Evolutionary conservation across 2,797 vertebrate species (phyloP).

Genomic region (Alauda arvensis): DNA sequence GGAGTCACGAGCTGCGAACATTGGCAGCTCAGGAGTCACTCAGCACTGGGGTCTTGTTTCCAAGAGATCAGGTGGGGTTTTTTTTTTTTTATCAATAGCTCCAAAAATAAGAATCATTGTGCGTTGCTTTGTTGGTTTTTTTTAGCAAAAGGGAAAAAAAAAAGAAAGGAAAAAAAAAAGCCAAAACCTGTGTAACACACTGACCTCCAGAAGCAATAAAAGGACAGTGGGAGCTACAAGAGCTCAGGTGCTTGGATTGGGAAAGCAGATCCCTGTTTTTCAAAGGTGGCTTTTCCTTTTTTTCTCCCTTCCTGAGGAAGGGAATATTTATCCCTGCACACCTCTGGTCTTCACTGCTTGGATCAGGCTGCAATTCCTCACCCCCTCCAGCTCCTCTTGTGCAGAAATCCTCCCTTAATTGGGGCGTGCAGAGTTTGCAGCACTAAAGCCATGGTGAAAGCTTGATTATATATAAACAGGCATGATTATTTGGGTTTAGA

Average conservation of each 20-base stretch:
- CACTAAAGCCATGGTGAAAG: conserved; percentile 19
- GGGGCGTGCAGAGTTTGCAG: not conserved
- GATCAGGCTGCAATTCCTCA: not conserved
- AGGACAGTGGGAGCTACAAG: not conserved
- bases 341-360: not conserved
- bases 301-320: not conserved
- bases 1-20: not conserved
- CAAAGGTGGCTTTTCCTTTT: not conserved
- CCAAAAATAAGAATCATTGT: not conserved
- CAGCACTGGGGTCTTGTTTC: not conserved
- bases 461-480: not conserved
- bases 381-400: not conserved
- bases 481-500: not conserved
- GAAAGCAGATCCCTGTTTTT: not conserved
- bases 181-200: conserved; percentile 15
- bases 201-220: conserved; percentile 56
- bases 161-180: not conserved
- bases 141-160: not conserved
- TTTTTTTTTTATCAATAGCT: not conserved
- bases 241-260: conserved; percentile 3
- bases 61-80: not conserved
- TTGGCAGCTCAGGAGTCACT: conserved; percentile 21
- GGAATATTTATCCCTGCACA: not conserved
- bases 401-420: not conserved
- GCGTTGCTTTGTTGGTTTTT: not conserved